Percentiles rank a stretch among this genome's conserved stretches.
Evolutionary conservation across 2,113 vertebrate species (phyloP).

Genomic region (Pterocles burchelli): DNA sequence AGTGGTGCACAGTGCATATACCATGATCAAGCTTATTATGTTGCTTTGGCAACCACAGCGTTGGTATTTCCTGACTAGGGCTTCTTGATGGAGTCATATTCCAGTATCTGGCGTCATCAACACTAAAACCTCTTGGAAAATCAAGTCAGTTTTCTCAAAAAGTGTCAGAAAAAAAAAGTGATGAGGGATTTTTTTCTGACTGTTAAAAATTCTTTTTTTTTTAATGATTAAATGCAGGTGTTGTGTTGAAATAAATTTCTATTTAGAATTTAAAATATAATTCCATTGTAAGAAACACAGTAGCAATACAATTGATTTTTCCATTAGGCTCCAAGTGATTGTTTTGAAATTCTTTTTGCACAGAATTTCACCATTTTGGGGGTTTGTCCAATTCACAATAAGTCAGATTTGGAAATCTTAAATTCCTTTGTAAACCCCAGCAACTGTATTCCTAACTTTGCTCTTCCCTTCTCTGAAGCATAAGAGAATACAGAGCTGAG

Average conservation of each 20-base stretch:
- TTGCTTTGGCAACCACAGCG: constrained; percentile 58
- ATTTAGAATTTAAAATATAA: neutral
- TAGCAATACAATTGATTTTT: neutral
- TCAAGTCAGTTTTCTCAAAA: neutral
- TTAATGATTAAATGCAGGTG: neutral
- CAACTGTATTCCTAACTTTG: neutral
- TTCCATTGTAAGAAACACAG: neutral
- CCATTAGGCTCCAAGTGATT: neutral
- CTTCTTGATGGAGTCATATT: constrained; percentile 56
- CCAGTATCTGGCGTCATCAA: constrained; percentile 13
- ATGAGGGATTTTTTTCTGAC: neutral
- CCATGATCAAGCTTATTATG: constrained; percentile 47
- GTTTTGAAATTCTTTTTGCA: neutral
- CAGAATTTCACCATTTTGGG: neutral
- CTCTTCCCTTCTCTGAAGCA: neutral
- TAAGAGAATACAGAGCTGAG: neutral
- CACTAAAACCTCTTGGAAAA: neutral
- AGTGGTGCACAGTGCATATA: neutral
- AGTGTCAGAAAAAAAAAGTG: neutral
- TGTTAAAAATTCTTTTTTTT: neutral
- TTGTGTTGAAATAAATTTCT: neutral
- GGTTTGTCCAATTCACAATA: neutral
- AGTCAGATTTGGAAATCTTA: neutral
- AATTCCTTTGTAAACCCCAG: neutral
- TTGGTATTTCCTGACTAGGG: constrained; percentile 59